Percentiles rank a stretch among this genome's conserved stretches.
These are phyloP conservation scores for Drosophila leonis DNA, from an alignment of 2,888 invertebrate genomes.

Conservation along the genomic window DNA sequence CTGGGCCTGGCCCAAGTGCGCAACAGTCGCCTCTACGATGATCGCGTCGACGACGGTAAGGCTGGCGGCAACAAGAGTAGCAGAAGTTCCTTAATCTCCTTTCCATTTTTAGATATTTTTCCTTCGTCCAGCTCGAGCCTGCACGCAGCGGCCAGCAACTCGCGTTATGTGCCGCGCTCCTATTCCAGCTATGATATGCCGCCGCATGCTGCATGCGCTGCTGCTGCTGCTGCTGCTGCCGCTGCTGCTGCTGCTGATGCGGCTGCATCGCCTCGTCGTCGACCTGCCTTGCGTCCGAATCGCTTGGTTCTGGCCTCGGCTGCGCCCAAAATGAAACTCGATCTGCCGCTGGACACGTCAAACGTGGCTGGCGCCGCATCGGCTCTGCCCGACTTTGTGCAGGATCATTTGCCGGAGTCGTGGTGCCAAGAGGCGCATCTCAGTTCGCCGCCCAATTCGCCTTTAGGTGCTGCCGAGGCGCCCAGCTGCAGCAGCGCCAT, in stretches of 20 bases:
- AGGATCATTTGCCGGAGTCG: conserved; percentile 94
- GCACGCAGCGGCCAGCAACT: conserved; percentile 37
- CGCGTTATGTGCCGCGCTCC: conserved; percentile 84
- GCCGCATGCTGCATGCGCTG: conserved; percentile 69
- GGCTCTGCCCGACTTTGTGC: conserved; percentile 93
- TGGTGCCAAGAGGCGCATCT: conserved; percentile 84
- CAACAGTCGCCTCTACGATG: conserved; percentile 71
- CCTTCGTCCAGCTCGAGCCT: conserved; percentile 59
- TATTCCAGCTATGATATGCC: conserved; percentile 85
- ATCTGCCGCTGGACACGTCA: conserved; percentile 73
- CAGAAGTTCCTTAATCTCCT: background rate
- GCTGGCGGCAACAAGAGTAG: background rate
- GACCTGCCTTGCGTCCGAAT: conserved; percentile 67
- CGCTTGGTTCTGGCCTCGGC: conserved; percentile 71
- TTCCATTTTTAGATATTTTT: conserved; percentile 54
- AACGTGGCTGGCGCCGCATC: conserved; percentile 69
- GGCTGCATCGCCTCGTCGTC: conserved; percentile 60
- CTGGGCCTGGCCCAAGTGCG: conserved; percentile 65
- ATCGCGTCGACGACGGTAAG: conserved; percentile 66
- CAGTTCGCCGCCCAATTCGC: conserved; percentile 83
- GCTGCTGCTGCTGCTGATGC: conserved; percentile 55
- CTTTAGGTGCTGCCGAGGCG: conserved; percentile 69
- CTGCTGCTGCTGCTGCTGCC: conserved; percentile 52
- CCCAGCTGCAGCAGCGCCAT: conserved; percentile 50
- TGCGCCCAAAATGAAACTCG: conserved; percentile 77